These are phyloP conservation scores for Babylonia areolata DNA, from an alignment of 1,140 invertebrate species.

Conservation along the genomic window DNA sequence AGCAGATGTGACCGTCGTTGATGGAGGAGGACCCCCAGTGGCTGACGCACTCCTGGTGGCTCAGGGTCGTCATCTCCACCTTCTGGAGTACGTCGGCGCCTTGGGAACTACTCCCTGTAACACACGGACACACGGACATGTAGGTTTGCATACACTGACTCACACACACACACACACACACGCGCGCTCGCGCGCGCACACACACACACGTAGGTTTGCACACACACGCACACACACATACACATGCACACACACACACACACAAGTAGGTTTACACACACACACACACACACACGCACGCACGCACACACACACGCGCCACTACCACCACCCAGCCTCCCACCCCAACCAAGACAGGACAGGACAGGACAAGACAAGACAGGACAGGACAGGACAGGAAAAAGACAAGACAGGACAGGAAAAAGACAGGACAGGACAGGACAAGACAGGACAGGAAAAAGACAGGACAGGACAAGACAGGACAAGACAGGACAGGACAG, in stretches of 20 bases:
- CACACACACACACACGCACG: conserved; percentile 2
- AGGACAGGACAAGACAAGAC: too few species aligned
- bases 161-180: neutral
- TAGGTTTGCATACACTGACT: neutral
- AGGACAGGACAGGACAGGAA: too few species aligned
- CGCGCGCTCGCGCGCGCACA: neutral
- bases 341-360: neutral
- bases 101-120: neutral
- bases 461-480: too few species aligned
- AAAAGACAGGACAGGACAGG: too few species aligned
- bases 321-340: neutral
- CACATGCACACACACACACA: neutral
- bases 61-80: too few species aligned
- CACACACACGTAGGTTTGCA: neutral
- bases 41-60: too few species aligned
- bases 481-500: too few species aligned
- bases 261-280: neutral
- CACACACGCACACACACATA: neutral
- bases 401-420: too few species aligned
- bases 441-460: too few species aligned
- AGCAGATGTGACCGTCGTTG: too few species aligned
- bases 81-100: too few species aligned
- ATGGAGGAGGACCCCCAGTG: too few species aligned
- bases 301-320: neutral
- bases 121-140: neutral